A percentile compares a stretch with the other conserved stretches of the same genome.
Evolutionary conservation across 2,888 invertebrate species (phyloP).

Genomic region (Proisotoma minuta): DNA sequence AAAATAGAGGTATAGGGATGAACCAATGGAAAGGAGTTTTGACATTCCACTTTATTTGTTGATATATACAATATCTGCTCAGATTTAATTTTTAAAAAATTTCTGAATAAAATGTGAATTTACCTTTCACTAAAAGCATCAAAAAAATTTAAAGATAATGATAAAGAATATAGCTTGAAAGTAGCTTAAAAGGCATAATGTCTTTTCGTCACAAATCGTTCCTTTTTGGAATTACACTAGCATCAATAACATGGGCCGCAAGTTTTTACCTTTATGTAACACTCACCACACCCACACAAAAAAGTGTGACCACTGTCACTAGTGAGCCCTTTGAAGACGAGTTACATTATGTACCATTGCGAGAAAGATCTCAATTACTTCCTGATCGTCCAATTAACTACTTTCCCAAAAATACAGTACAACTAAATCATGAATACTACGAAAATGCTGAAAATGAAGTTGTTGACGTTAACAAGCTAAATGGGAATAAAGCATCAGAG

Average conservation of each 20-base stretch:
- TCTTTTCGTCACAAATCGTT: conserved; percentile 55
- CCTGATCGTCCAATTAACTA: neutral
- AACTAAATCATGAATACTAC: conserved; percentile 7
- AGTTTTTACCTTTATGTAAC: conserved; percentile 63
- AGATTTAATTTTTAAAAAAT: too few relatives aligned
- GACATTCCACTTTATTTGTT: too few relatives aligned
- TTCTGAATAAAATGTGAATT: too few relatives aligned
- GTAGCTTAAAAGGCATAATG: conserved; percentile 16
- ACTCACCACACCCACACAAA: conserved; percentile 4
- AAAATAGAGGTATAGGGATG: too few relatives aligned
- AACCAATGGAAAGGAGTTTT: too few relatives aligned
- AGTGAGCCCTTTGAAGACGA: neutral
- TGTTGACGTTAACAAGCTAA: neutral
- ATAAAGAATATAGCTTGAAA: too few relatives aligned
- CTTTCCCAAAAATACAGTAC: neutral
- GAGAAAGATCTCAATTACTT: neutral
- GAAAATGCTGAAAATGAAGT: neutral
- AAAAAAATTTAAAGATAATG: neutral
- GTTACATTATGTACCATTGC: neutral
- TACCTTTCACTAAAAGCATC: neutral
- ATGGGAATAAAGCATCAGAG: neutral
- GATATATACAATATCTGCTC: too few relatives aligned
- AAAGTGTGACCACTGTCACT: conserved; percentile 6
- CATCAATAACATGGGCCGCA: conserved; percentile 69
- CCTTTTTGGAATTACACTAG: conserved; percentile 66